A percentile compares a stretch with the other conserved stretches of the same genome.
phyloP scores from a whole-genome alignment of 2,113 vertebrate species.

The Pseudorasbora parva region DNA sequence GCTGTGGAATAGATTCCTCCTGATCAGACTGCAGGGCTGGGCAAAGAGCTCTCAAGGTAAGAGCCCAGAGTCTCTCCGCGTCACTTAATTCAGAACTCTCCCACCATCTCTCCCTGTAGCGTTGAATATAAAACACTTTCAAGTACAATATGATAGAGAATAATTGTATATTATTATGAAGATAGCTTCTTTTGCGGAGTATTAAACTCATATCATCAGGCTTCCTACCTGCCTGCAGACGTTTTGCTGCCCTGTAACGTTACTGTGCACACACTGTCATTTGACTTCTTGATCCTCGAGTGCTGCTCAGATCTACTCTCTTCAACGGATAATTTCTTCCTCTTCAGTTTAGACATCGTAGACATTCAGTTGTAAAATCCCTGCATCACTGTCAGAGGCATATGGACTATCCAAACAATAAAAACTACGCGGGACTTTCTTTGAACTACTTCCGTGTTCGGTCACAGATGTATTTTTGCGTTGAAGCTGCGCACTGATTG shows the following conservation, averaged over 20 bases:
- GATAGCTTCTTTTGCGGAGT: not conserved
- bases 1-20: conserved; percentile 68
- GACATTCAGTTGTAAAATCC: not conserved
- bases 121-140: not conserved
- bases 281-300: not conserved
- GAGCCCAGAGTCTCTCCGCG: conserved; percentile 74
- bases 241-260: not conserved
- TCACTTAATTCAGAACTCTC: conserved; percentile 63
- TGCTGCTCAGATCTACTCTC: conserved; percentile 22
- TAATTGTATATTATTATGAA: not conserved
- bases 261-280: not conserved
- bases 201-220: not conserved
- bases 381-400: not conserved
- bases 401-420: not conserved
- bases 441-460: conserved; percentile 40
- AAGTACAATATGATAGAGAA: not conserved
- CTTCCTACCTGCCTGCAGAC: not conserved
- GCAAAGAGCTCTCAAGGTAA: conserved; percentile 66
- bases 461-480: not conserved
- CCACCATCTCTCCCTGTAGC: conserved; percentile 68
- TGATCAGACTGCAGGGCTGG: conserved; percentile 50
- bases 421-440: conserved; percentile 22
- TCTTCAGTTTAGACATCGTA: conserved; percentile 64
- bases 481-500: conserved; percentile 30
- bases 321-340: conserved; percentile 53